Evolutionary conservation across 2,797 vertebrate genomes (phyloP), one percentile per base, ranked within the genome.

Genomic region (Glossophaga mutica): DNA sequence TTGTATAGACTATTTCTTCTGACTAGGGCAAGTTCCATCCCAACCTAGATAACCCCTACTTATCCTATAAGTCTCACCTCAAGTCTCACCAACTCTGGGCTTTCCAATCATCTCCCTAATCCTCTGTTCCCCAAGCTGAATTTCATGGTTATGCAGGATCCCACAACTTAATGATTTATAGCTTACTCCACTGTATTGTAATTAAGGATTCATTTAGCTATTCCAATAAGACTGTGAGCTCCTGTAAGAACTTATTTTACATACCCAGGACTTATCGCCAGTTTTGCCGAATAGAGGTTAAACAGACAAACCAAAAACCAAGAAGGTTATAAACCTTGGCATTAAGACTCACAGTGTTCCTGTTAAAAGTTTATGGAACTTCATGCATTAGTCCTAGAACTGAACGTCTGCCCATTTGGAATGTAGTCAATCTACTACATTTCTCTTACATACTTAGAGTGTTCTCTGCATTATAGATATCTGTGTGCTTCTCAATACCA

Each of bases 291-390:
- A 52, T 0, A 88, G 9, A 95, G 48, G 57, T 5, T 92, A 8
- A 92, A 44, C 65, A 94, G 94, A 78, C 42, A 42, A 65, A 77
- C 44, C 76, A 95, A 62, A 94, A 92, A 85, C 26, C 57, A 76
- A 52, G 32, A 74, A 90, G 26, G 74, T 48, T 62, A 82, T 39
- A 76, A 62, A 90, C 22, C 26, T 22, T 84, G 42, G 44, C 82
- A 87, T 37, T 59, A 39, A 42, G 46, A 42, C 14, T 91, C 57
- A 67, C 34, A 62, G 18, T 29, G 59, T 55, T 93, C 46, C 67
- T 82, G 5, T 37, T 73, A 8, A 9, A 85, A 57, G 55, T 95
- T 87, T 93, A 89, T 0, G 59, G 65, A 83, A 92, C 39, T 24
- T 81, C 77, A 78, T n/a, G n/a, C 14, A 39, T 39, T 71, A 46